Evolutionary conservation across 2,888 invertebrate genomes (phyloP).

Genomic region (Agrochola macilenta): DNA sequence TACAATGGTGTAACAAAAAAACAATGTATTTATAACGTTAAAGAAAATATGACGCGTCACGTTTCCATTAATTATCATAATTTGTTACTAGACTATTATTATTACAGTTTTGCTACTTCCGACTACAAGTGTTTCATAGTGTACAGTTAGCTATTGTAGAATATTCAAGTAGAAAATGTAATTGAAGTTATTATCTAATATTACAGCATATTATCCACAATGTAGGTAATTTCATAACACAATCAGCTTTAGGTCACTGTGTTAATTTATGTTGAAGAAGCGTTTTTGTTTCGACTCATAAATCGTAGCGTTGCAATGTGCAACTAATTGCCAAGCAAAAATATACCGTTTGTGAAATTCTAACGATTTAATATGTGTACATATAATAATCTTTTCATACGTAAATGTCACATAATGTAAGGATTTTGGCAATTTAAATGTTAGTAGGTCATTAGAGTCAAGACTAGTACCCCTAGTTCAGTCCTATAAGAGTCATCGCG

Average conservation of each 20-base stretch:
- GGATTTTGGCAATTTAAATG: constrained; percentile 64
- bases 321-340: constrained; percentile 45
- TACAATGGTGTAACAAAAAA: constrained; percentile 14
- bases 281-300: constrained; percentile 64
- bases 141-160: constrained; percentile 6
- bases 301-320: constrained; percentile 53
- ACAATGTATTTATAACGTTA: neutral
- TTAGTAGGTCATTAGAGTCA: constrained; percentile 59
- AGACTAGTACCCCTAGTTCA: constrained; percentile 17
- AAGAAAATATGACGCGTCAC: neutral
- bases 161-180: constrained; percentile 24
- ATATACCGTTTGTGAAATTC: constrained; percentile 60
- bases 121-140: constrained; percentile 12
- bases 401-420: constrained; percentile 62
- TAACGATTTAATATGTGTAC: constrained; percentile 44
- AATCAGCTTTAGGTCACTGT: constrained; percentile 54
- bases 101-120: neutral
- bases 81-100: constrained; percentile 2
- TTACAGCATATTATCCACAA: constrained; percentile 24
- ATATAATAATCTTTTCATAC: constrained; percentile 54
- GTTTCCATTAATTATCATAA: constrained; percentile 2
- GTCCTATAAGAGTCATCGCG: constrained; percentile 20
- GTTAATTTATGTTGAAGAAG: constrained; percentile 55
- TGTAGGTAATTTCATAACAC: constrained; percentile 44
- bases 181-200: constrained; percentile 52